Evolutionary conservation across 1,140 invertebrate species (phyloP).

Genomic region (Drosophila micromelanica): DNA sequence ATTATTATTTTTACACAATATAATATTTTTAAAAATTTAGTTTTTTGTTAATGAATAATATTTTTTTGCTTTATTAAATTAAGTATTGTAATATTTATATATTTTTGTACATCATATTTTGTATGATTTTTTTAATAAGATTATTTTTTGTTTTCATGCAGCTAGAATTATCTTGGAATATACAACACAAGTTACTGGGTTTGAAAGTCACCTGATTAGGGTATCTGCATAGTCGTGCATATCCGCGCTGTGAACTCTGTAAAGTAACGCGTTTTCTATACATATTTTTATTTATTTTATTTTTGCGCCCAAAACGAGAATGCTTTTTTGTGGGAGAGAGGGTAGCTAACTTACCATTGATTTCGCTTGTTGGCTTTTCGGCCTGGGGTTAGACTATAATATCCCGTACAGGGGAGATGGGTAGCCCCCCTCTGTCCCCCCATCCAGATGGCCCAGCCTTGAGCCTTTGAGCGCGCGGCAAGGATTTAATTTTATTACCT

Average conservation of each 20-base stretch:
- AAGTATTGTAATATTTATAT: too few species aligned
- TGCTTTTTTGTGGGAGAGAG: not conserved
- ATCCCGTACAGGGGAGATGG: constrained; percentile 7
- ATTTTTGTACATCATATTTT: too few species aligned
- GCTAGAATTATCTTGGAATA: too few species aligned
- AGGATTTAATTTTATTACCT: constrained; percentile 81
- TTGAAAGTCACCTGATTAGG: not conserved
- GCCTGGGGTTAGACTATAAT: constrained; percentile 25
- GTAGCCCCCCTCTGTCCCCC: not conserved
- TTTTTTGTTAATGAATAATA: too few species aligned
- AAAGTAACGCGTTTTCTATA: constrained; percentile 11
- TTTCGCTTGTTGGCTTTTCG: constrained; percentile 52
- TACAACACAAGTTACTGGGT: too few species aligned
- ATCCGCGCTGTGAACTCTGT: not conserved
- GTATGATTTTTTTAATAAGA: too few species aligned
- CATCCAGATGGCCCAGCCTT: too few species aligned
- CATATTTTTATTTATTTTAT: constrained; percentile 30
- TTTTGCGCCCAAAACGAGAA: constrained; percentile 15
- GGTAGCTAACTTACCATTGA: constrained; percentile 46
- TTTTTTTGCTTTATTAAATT: too few species aligned
- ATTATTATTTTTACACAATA: too few species aligned
- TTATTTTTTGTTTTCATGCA: too few species aligned
- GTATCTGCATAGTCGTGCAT: not conserved
- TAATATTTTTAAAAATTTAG: too few species aligned
- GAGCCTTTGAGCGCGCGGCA: constrained; percentile 56